Base-by-base conservation (phyloP, 2,797 vertebrate genomes). In the Schizothorax lantsangensis region DNA sequence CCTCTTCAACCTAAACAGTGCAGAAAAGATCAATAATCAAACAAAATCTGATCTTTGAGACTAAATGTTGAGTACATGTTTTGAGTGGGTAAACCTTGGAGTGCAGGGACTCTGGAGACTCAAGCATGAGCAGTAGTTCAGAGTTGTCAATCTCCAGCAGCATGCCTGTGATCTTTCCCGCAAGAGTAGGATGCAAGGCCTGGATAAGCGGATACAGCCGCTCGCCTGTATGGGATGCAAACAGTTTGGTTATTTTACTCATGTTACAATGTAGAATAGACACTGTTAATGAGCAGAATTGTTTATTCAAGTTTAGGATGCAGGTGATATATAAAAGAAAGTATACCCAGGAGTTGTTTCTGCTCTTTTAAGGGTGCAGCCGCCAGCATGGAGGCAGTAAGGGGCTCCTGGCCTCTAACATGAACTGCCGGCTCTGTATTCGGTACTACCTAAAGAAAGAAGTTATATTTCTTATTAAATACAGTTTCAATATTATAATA, bases 61-160 rank as follows among this genome's bases (percentile, higher is more conserved):
- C 66, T 5, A 21, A 33, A 14, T 11, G 6, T 40, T 21, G 6
- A 59, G 33, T 14, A 73, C 6, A 12, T 17, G 15, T 26, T 47
- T 23, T 33, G 2, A 57, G 40, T 14, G 0, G 23, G 40, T 43
- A 12, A 93, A 96, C 98, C 97, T 99, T 99, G 40, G 96, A 93
- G 21, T 90, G 95, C 86, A 99, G 95, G 19, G 97, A 98, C 90
- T 98, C 97, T 0, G 97, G 97, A 1, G 97, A 96, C 90, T 99
- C 98, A 84, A 99, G 94, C 95, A 99, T 97, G 89, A 97, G 97
- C 89, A 99, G 94, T 89, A 99, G 94, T 93, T 99, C 98, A 0
- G 97, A 97, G 92, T 98, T 99, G 93, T 99, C 97, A 0, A 99
- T 98, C 94, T 99, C 98, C 89, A 99, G 94, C 93, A 99, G 40